These are phyloP conservation scores for Chymomyza procnemis DNA, from an alignment of 2,888 invertebrate species.

Conservation along the genomic window DNA sequence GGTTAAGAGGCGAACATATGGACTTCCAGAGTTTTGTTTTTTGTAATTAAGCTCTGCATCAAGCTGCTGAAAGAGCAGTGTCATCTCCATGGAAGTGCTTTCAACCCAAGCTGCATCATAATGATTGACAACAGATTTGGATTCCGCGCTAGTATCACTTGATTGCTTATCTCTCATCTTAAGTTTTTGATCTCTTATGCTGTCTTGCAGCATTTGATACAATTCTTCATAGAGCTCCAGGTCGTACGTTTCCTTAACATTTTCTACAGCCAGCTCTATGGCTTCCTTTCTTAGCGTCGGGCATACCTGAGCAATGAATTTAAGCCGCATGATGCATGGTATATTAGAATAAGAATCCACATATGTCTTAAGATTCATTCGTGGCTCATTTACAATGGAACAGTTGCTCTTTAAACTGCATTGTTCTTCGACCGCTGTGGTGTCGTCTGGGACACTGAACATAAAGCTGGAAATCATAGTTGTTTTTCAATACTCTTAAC, in stretches of 20 bases:
- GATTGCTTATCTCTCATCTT: not conserved
- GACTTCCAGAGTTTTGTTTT: slow-evolving; percentile 54
- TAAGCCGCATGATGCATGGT: slow-evolving; percentile 40
- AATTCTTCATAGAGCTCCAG: slow-evolving; percentile 53
- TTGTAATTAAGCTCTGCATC: slow-evolving; percentile 58
- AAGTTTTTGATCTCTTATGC: not conserved
- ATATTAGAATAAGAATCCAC: slow-evolving; percentile 46
- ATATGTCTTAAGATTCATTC: slow-evolving; percentile 42
- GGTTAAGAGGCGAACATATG: slow-evolving; percentile 50
- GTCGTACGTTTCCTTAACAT: slow-evolving; percentile 56
- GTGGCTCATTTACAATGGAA: slow-evolving; percentile 25
- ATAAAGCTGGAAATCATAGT: slow-evolving; percentile 33
- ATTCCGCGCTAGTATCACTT: too few species aligned
- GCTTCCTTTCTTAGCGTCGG: slow-evolving; percentile 50
- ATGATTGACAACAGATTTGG: too few species aligned
- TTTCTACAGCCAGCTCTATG: slow-evolving; percentile 46
- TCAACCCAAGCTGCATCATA: slow-evolving; percentile 57
- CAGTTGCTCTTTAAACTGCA: slow-evolving; percentile 2
- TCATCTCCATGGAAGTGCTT: slow-evolving; percentile 54
- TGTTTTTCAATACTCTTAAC: not conserved
- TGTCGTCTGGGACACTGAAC: not conserved
- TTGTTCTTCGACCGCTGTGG: not conserved
- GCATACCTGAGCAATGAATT: slow-evolving; percentile 57
- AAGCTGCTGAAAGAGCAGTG: slow-evolving; percentile 53
- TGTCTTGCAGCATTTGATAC: slow-evolving; percentile 30